Base-by-base conservation (phyloP, 2,888 invertebrate species). In the Polymixis flavicincta region DNA sequence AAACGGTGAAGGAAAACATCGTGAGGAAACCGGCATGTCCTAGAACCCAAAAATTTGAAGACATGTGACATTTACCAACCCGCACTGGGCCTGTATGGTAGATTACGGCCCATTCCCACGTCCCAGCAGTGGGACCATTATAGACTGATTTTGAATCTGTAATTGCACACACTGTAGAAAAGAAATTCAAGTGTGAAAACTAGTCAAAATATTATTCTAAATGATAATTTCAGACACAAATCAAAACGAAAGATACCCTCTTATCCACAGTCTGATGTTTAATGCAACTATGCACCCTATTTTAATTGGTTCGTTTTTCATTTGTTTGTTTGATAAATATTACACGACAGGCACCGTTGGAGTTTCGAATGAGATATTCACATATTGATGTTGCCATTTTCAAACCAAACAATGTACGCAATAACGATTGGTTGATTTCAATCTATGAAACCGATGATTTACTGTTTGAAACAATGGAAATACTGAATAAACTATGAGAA, bases 301-400 rank as follows among this genome's bases (percentile, higher is more conserved):
- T 89, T 92, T 92, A 92, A 92, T 92, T 92, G 90, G 89, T 92
- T 92, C 92, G 91, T 91, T 87, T 92, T 90, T 90, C 89, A 90
- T 92, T 91, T 83, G 88, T 89, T 89, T 89, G 89, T 90, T 89
- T 89, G 88, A 90, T 94, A 93, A 94, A 94, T 94, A 93, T 94
- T 94, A 92, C 88, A 93, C 89, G 88, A 93, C 90, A 89, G 86
- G 86, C 91, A 87, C 90, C 90, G 92, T 90, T 90, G 91, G 92
- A 92, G 90, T 85, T 87, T 90, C 89, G 92, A 93, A 94, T 93
- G 94, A 94, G 93, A 93, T 94, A 94, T 95, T 94, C 93, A 94
- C 92, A 93, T 94, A 94, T 95, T 95, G 93, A 94, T 94, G 93
- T 93, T 92, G 92, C 92, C 91, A 91, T 91, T 93, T 92, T 92